Base-by-base conservation (phyloP, 2,888 invertebrate genomes). In the Meganola albula region DNA sequence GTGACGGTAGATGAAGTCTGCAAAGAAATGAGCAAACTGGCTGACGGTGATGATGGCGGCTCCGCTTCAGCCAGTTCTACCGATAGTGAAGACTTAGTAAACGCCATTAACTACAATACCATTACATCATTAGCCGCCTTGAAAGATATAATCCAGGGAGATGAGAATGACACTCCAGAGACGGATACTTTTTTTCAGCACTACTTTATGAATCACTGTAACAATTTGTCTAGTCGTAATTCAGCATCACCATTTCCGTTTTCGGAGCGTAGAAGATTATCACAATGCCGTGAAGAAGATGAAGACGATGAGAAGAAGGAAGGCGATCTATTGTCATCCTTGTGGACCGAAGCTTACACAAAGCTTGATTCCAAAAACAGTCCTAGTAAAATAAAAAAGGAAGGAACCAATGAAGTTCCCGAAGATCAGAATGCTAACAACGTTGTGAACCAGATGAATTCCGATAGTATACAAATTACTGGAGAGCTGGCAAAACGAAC, bases 271-370 rank as follows among this genome's bases (percentile, higher is more conserved):
- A 84, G 93, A 14, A 88, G 94, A 8, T 72, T 94, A 44, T 94
- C 94, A 2, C 93, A 94, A 72, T 94, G 94, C 66, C 89, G 92
- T 39, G 94, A 94, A 66, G 94, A 94, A 75, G 94, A 94, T 56
- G 94, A 94, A 65, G 93, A 93, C 31, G 93, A 92, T 47, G 88
- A 74, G 29, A 78, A 63, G 29, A 80, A 75, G 53, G 80, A 83
- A 16, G 40, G 36, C 20, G 62, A 70, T 34, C 54, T 57, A 18
- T 44, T 60, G 5, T 50, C 58, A 7, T 54, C 62, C 13, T 38
- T 54, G 27, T 61, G 64, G 24, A 53, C 60, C 10, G 58, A 55
- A 10, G 27, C 46, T 8, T 48, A 49, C 21, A 46, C 56, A 3
- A 63, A 62, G 37, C 45, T 46, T 2, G 48, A 51, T 26, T 58